Evolutionary conservation across 2,113 vertebrate species (phyloP), one percentile per base, ranked within the genome.

Genomic region (Hippocampus guttulatus): DNA sequence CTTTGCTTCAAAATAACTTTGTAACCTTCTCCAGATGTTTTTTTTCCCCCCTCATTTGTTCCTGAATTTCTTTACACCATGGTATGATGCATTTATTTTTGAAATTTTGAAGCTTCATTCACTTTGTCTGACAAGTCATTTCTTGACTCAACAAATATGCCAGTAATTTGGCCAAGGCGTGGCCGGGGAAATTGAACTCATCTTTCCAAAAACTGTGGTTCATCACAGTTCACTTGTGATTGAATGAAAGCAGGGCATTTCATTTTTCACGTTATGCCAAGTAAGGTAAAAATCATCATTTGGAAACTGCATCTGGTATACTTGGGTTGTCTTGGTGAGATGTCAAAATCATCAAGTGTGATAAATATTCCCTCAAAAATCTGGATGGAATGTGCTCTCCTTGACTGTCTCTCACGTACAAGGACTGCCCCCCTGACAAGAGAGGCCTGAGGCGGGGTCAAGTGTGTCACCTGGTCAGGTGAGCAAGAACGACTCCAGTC

Each of bases 391-490:
- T 18, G 30, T 78, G 23, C 43, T 63, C 52, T 87, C 91, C 91
- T 92, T 93, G 84, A 93, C 91, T 82, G 40, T 61, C 20, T 77
- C 55, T 79, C 75, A 93, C 92, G 33, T 93, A 92, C 78, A 92
- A 91, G 80, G 92, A 93, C 54, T 91, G 89, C 80, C 84, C 91
- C 0, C 21, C 71, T 2, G 92, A 93, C n/a, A 92, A 87, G 75
- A 87, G 86, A 63, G 85, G 69, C 8, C 84, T 85, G 75, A 91
- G 70, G 54, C 81, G 91, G 54, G 47, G 87, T 0, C 91, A 92
- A 81, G 88, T 93, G 81, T 91, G 89, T 78, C 89, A 92, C 80
- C 88, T 93, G 8, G 89, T 91, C 83, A 90, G 92, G 92, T 93
- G 74, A 89, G 92, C 85, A 16, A 27, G 43, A 70, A 58, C 10